Base-by-base conservation (phyloP, 2,797 vertebrate genomes). In the Gallinago nigripennis region DNA sequence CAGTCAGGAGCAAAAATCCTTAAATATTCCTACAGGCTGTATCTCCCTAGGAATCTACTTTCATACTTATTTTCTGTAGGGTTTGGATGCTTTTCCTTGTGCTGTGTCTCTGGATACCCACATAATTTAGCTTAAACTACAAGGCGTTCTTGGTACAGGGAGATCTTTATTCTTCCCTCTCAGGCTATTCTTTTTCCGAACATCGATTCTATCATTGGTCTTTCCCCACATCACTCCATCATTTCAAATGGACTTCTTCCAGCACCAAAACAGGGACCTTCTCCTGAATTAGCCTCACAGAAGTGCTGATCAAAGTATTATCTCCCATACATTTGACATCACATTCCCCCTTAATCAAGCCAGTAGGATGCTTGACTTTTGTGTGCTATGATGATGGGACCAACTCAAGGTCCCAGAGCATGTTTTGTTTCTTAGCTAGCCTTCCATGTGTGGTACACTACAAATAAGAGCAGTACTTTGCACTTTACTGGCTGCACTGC, bases 121-220 rank as follows among this genome's bases (percentile, higher is more conserved):
- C 1, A 0, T 14, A 8, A 60, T 4, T 6, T 4, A 68, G 14
- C 21, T 65, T 50, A 51, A 87, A 58, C 9, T 4, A 25, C 17
- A 54, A 48, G 13, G 11, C 27, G 9, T n/a, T 80, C 31, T 81
- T 25, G 2, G 18, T 20, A 15, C 4, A 78, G 16, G 6, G 7
- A 57, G 2, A 64, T 0, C 1, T n/a, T 45, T 64, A 60, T 37
- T 30, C 17, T 70, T 23, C 8, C 12, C 48, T 51, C 60, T n/a
- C 30, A 66, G 24, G 17, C 5, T 84, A 75, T 41, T 71, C 4
- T 77, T 51, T 87, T 76, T 12, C 35, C 25, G 8, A 60, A 58
- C 46, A 48, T 3, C 1, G 0, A 31, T 53, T 43, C 30, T 56
- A 77, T 82, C 31, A 61, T 30, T 4, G 0, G 11, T 37, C 45